Base-by-base conservation (phyloP, 2,113 vertebrate genomes). In the Rhea americana region DNA sequence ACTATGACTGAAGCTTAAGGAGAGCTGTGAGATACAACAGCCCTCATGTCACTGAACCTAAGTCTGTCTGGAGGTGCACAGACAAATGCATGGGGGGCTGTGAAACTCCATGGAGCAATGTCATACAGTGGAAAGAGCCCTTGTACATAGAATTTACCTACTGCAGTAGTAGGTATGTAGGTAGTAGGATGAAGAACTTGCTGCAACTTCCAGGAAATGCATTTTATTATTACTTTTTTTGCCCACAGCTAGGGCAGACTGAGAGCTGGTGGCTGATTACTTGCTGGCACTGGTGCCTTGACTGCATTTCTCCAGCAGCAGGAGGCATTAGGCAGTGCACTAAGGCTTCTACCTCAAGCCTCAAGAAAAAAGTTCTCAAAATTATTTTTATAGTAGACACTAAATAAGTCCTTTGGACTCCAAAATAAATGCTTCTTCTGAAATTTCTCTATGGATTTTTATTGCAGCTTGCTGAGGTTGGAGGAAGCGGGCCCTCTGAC, bases 401-500 rank as follows among this genome's bases (percentile, higher is more conserved):
- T 15, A n/a, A 71, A 7, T 39, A 16, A 81, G 43, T 39, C 76
- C 79, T 91, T 70, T 84, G 53, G 80, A 86, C 73, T 82, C 68
- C 43, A 59, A 26, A 84, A 71, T 25, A 86, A 90, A 70, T 39
- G 66, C 41, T 79, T 13, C 76, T 89, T 80, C 91, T 96, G 85
- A 79, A 94, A n/a, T 19, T 76, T 80, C 58, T 78, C 53, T 15
- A 50, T 72, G 77, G 90, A 86, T 85, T 93, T 94, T 88, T 66
- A 87, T 89, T 91, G 62, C 88, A 91, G 81, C 93, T 87, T 85
- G 55, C 66, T 84, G 83, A 66, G 70, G 66, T 89, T 88, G 86
- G 90, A 88, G 83, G 77, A 94, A 73, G 45, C 77, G 93, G 90
- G 9, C 66, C 66, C 80, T 93, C 70, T 94, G 93, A 94, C 53